Conservation (phyloP, 2,797 vertebrate genomes). For the Thripadectes ignobilis region DNA sequence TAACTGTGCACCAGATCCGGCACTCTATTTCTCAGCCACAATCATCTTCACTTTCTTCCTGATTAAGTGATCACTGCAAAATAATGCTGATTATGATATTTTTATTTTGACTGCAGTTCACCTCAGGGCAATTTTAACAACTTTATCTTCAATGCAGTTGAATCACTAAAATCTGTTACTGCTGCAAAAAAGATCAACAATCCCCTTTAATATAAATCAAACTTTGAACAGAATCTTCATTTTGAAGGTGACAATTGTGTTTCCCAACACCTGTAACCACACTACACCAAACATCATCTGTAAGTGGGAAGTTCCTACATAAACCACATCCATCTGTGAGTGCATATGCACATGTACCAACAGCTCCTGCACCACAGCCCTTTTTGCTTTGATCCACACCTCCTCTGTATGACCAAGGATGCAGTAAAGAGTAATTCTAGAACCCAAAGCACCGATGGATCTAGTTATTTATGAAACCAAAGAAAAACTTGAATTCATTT, state of each 20-base stretch:
- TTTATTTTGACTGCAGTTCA: constrained; percentile 2
- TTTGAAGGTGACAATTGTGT: not conserved
- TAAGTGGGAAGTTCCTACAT: not conserved
- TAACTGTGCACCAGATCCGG: not conserved
- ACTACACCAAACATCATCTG: not conserved
- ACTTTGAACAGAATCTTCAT: not conserved
- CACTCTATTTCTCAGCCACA: not conserved
- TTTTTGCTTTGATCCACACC: not conserved
- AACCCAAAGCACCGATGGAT: not conserved
- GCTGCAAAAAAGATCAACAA: not conserved
- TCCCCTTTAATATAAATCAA: not conserved
- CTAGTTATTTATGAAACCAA: not conserved
- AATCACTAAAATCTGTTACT: not conserved
- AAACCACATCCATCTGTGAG: not conserved
- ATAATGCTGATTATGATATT: constrained; percentile 39
- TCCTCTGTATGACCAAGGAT: not conserved
- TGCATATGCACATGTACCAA: fast-evolving
- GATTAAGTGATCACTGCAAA: constrained; percentile 26
- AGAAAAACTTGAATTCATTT: not conserved
- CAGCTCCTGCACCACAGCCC: not conserved
- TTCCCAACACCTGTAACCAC: not conserved
- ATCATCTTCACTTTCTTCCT: constrained; percentile 3
- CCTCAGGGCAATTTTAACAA: not conserved
- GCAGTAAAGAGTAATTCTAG: not conserved
- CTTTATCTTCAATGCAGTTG: not conserved